These are phyloP conservation scores for Vanessa cardui DNA, from an alignment of 2,888 invertebrate species.

Conservation along the genomic window DNA sequence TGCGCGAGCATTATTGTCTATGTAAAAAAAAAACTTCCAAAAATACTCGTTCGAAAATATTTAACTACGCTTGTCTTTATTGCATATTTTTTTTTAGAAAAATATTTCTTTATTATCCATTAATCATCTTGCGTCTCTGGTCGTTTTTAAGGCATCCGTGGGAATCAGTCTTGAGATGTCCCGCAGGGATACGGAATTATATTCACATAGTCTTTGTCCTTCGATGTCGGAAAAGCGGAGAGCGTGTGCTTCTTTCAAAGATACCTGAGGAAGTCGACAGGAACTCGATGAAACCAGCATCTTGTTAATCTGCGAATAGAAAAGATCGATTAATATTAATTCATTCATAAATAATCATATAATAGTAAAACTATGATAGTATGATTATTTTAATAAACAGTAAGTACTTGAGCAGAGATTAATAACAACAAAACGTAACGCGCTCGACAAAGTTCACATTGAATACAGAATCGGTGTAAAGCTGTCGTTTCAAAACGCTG, in stretches of 20 bases:
- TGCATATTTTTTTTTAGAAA: constrained; percentile 55
- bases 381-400: constrained; percentile 1
- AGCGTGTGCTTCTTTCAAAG: constrained; percentile 14
- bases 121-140: constrained; percentile 68
- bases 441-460: constrained; percentile 43
- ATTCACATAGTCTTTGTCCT: constrained; percentile 53
- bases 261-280: constrained; percentile 46
- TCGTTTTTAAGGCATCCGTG: constrained; percentile 69
- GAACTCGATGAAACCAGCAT: constrained; percentile 61
- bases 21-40: constrained; percentile 58
- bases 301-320: constrained; percentile 68
- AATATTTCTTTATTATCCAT: constrained; percentile 49
- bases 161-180: constrained; percentile 64
- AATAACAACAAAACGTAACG: constrained; percentile 31
- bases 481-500: constrained; percentile 54
- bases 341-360: neutral
- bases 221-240: constrained; percentile 32
- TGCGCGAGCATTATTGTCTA: constrained; percentile 48
- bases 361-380: neutral
- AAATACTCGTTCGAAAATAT: constrained; percentile 50
- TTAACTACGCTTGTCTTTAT: constrained; percentile 56
- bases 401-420: constrained; percentile 27
- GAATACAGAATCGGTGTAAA: constrained; percentile 58
- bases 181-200: constrained; percentile 35
- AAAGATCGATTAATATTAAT: constrained; percentile 28